Evolutionary conservation across 2,797 vertebrate genomes (phyloP).

Genomic region (Garrulus glandarius): DNA sequence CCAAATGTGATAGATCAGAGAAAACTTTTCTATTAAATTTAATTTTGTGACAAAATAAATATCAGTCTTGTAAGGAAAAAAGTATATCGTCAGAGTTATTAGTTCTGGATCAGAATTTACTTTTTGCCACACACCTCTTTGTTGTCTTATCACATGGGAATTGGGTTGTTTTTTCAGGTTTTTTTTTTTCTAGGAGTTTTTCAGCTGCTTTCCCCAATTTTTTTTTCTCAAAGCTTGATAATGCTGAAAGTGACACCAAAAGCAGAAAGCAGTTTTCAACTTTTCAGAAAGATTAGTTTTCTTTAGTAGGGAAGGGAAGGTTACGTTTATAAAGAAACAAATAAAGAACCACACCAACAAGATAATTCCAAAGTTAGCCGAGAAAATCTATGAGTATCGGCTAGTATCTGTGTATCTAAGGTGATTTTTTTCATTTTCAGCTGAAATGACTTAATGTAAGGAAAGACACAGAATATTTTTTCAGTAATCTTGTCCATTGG

Average conservation of each 20-base stretch:
- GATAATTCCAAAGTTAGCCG: not conserved
- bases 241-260: not conserved
- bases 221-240: not conserved
- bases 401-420: not conserved
- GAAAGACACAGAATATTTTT: not conserved
- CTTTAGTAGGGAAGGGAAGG: not conserved
- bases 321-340: not conserved
- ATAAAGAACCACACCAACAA: not conserved
- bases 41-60: not conserved
- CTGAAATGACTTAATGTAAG: not conserved
- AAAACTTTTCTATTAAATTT: not conserved
- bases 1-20: not conserved
- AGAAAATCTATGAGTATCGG: not conserved
- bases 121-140: not conserved
- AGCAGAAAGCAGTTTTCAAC: not conserved
- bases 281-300: not conserved
- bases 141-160: not conserved
- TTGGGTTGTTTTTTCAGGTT: not conserved
- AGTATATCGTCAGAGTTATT: rapidly evolving
- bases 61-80: not conserved
- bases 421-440: not conserved
- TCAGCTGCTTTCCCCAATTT: not conserved
- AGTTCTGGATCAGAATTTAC: not conserved
- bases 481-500: not conserved
- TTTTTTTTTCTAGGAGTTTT: not conserved